These are phyloP conservation scores for Musca domestica DNA, from an alignment of 1,140 invertebrate species.

Conservation along the genomic window DNA sequence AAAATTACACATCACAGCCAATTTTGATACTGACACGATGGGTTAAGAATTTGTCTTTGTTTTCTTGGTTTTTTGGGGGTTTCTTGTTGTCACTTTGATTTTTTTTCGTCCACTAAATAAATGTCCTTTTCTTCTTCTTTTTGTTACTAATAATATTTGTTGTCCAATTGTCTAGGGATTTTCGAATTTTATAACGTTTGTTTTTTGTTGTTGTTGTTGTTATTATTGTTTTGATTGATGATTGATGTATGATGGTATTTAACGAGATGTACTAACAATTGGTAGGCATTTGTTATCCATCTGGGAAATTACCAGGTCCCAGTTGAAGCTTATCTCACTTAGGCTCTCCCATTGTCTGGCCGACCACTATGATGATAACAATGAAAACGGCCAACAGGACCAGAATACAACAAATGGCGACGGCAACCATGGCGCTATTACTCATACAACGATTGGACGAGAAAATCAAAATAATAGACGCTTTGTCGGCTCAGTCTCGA, in stretches of 20 bases:
- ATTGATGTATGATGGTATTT: neutral
- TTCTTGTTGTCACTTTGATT: slow-evolving; percentile 23
- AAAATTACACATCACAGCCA: slow-evolving; percentile 52
- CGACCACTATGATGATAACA: slow-evolving; percentile 73
- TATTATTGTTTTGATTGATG: slow-evolving; percentile 11
- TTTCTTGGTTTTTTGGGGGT: slow-evolving; percentile 18
- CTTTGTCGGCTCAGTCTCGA: no score
- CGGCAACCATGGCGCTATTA: slow-evolving; percentile 66
- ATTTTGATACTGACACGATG: slow-evolving; percentile 33
- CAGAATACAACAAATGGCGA: slow-evolving; percentile 75
- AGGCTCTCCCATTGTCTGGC: slow-evolving; percentile 65
- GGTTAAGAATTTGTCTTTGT: slow-evolving; percentile 25
- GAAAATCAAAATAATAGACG: slow-evolving; percentile 23
- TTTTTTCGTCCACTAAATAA: slow-evolving; percentile 5
- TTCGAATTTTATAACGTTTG: slow-evolving; percentile 2
- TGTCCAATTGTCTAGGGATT: slow-evolving; percentile 5
- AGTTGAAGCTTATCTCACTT: slow-evolving; percentile 58
- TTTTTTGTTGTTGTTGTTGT: neutral
- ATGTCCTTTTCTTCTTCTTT: neutral
- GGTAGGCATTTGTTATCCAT: slow-evolving; percentile 52
- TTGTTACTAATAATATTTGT: neutral
- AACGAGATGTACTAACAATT: slow-evolving; percentile 40
- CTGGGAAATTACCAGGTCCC: slow-evolving; percentile 54
- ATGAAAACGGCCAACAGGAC: slow-evolving; percentile 75
- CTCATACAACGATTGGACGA: slow-evolving; percentile 38